These are phyloP conservation scores for Caranx melampygus DNA, from an alignment of 2,113 vertebrate species.

Conservation along the genomic window DNA sequence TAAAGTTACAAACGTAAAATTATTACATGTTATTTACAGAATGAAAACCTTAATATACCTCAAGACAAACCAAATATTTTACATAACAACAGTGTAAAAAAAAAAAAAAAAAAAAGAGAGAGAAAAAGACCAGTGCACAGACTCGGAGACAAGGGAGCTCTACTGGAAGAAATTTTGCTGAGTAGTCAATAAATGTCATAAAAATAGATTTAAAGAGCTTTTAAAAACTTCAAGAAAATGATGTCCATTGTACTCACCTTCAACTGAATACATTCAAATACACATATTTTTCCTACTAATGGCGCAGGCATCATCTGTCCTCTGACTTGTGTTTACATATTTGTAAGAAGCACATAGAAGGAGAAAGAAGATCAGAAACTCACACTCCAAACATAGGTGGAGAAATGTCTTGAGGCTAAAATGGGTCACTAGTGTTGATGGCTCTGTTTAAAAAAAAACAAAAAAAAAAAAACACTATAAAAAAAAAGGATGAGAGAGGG, in stretches of 20 bases:
- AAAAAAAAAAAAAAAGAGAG: not conserved
- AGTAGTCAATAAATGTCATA: conserved; percentile 14
- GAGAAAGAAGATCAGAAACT: conserved; percentile 7
- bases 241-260: not conserved
- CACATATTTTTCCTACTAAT: not conserved
- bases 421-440: not conserved
- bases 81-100: not conserved
- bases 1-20: conserved; percentile 17
- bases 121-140: not conserved
- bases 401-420: not conserved
- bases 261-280: not conserved
- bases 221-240: not conserved
- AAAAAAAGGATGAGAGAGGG: not conserved
- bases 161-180: not conserved
- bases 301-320: not conserved
- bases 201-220: not conserved
- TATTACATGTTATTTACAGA: conserved; percentile 51
- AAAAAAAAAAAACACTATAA: not conserved
- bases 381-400: not conserved
- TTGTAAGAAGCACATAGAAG: not conserved
- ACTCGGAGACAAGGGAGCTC: not conserved
- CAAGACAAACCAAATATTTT: conserved; percentile 2
- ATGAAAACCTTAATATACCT: not conserved
- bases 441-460: not conserved
- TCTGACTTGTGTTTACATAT: not conserved